Percentiles rank a stretch among this genome's conserved stretches.
Evolutionary conservation across 2,113 vertebrate species (phyloP).

Genomic region (Amblyopsis rosae): DNA sequence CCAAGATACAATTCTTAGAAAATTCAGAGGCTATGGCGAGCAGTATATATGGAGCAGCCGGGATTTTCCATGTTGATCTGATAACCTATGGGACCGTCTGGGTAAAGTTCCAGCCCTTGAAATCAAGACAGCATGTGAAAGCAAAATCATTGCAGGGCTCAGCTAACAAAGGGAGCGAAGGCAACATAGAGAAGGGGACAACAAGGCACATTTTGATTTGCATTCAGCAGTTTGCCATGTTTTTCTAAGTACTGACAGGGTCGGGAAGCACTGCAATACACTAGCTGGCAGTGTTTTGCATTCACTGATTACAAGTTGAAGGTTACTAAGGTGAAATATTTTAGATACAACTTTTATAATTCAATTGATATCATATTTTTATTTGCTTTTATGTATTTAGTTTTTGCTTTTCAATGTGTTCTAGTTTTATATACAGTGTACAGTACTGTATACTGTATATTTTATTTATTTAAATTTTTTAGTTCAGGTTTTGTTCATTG

Average conservation of each 20-base stretch:
- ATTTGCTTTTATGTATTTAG: too few relatives aligned
- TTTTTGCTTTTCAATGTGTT: too few relatives aligned
- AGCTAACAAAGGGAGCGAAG: conserved; percentile 34
- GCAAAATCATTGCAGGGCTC: conserved; percentile 57
- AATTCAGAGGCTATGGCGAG: too few relatives aligned
- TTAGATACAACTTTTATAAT: background rate
- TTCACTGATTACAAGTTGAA: too few relatives aligned
- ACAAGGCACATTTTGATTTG: conserved; percentile 33
- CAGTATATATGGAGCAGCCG: background rate
- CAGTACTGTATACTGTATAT: too few relatives aligned
- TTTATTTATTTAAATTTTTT: too few relatives aligned
- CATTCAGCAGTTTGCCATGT: conserved; percentile 53
- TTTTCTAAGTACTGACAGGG: conserved; percentile 54
- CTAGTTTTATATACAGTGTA: too few relatives aligned
- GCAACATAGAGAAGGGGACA: conserved; percentile 20
- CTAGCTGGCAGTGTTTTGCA: conserved; percentile 45
- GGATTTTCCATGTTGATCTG: conserved; percentile 39
- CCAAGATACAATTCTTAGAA: background rate
- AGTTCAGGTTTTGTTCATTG: too few relatives aligned
- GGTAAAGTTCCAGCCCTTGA: conserved; percentile 39
- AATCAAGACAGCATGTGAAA: conserved; percentile 55
- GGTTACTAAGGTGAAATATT: background rate
- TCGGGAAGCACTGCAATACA: conserved; percentile 49
- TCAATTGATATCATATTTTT: background rate
- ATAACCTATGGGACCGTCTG: conserved; percentile 49